These are phyloP conservation scores for Cancer borealis DNA, from an alignment of 2,888 invertebrate genomes.

Conservation along the genomic window DNA sequence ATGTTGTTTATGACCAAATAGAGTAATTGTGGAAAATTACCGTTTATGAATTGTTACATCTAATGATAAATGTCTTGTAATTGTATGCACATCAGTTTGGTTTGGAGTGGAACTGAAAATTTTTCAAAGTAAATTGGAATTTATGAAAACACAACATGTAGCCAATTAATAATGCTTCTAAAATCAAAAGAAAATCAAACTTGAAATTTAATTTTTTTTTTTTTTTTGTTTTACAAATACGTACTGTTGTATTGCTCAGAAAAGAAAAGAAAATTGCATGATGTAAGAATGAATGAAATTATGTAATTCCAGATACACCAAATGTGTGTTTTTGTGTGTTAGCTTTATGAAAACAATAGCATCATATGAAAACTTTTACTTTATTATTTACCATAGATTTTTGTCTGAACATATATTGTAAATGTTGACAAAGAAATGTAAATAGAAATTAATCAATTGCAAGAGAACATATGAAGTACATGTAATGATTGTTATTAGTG, in stretches of 20 bases:
- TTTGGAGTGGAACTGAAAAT: neutral
- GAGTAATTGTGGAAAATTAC: constrained; percentile 38
- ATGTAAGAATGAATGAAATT: neutral
- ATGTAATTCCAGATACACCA: neutral
- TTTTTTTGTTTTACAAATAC: neutral
- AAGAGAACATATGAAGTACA: neutral
- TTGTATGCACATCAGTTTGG: neutral
- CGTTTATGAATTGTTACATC: neutral
- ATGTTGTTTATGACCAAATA: constrained; percentile 47
- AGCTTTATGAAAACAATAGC: neutral
- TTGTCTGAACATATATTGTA: neutral
- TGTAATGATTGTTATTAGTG: constrained; percentile 30
- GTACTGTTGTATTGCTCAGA: neutral
- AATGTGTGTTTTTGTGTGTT: neutral
- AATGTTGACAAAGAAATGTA: neutral
- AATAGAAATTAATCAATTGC: neutral
- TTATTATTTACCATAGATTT: neutral
- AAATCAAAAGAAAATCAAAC: constrained; percentile 18
- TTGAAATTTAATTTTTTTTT: no score
- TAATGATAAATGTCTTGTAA: neutral
- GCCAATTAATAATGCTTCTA: neutral
- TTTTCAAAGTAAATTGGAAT: neutral
- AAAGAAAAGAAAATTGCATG: neutral
- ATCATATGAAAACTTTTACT: neutral
- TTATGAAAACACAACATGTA: neutral